Evolutionary conservation across 2,888 invertebrate species (phyloP), one percentile per base, ranked within the genome.

Genomic region (Drosophila borborema): DNA sequence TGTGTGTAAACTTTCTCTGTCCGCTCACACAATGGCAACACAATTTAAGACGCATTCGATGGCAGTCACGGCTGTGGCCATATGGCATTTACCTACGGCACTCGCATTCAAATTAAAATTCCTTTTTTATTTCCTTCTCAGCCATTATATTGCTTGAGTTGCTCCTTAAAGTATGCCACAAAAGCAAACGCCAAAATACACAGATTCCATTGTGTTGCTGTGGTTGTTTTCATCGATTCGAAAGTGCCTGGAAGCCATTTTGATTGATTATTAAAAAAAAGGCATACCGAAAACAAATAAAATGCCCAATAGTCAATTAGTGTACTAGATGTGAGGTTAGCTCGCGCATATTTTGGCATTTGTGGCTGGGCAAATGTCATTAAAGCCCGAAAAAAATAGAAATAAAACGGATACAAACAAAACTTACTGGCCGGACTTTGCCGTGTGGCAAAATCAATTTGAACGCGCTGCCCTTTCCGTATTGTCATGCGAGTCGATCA

Each of bases 11-110:
- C 58, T 61, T 63, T 64, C 46, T 9, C 23, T 59, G 51, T 31
- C 66, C 49, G 51, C 18, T 54, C 58, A 51, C 64, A 54, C 62
- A 65, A 63, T 72, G 64, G 54, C 64, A 68, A 51, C 62, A 64
- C 66, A 46, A 67, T 77, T 81, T 66, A 38, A 69, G 55, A 71
- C 61, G 73, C 74, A 81, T 74, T 77, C 72, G 68, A 79, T 81
- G 60, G 73, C 70, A 46, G 46, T 16, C 40, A 43, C 61, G 20
- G 14, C 49, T 48, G 63, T 68, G 61, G 64, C 76, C 69, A 73
- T 71, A 54, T 72, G 72, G 34, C 28, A 56, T 34, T 45, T 59
- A 70, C 58, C 80, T 74, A 70, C 45, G 64, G 16, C 53, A 59
- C 14, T 28, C 62, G 58, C 59, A 74, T 59, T 48, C 14, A 53